Evolutionary conservation across 1,140 invertebrate genomes (phyloP).

Genomic region (Laupala kohalensis): DNA sequence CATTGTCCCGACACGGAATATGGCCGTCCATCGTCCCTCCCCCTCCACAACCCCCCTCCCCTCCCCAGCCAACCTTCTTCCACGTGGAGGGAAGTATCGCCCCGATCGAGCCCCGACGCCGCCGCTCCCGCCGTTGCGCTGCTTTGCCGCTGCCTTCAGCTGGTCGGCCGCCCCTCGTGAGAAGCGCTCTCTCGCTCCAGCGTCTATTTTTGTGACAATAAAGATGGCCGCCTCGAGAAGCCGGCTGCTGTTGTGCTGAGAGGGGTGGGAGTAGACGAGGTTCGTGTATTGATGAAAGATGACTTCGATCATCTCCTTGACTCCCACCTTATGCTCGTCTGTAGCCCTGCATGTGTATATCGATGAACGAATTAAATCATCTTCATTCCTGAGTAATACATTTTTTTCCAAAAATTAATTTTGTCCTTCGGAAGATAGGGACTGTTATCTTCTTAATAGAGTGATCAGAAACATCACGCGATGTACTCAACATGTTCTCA

Average conservation of each 20-base stretch:
- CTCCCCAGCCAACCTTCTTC: too few species aligned
- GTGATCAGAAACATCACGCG: too few species aligned
- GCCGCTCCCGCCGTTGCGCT: too few species aligned
- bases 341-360: background rate
- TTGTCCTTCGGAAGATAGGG: too few species aligned
- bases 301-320: background rate
- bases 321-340: background rate
- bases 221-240: background rate
- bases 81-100: background rate
- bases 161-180: background rate
- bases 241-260: background rate
- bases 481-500: too few species aligned
- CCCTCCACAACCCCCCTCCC: too few species aligned
- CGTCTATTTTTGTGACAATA: background rate
- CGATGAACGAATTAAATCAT: too few species aligned
- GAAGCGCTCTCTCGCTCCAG: background rate
- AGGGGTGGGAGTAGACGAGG: background rate
- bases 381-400: too few species aligned
- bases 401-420: too few species aligned
- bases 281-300: background rate
- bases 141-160: background rate
- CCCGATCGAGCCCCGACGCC: background rate
- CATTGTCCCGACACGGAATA: too few species aligned
- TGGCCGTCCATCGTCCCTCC: too few species aligned
- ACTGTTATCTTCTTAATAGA: too few species aligned